phyloP scores from a whole-genome alignment of 2,113 vertebrate genomes.

The Crotalus helleri region DNA sequence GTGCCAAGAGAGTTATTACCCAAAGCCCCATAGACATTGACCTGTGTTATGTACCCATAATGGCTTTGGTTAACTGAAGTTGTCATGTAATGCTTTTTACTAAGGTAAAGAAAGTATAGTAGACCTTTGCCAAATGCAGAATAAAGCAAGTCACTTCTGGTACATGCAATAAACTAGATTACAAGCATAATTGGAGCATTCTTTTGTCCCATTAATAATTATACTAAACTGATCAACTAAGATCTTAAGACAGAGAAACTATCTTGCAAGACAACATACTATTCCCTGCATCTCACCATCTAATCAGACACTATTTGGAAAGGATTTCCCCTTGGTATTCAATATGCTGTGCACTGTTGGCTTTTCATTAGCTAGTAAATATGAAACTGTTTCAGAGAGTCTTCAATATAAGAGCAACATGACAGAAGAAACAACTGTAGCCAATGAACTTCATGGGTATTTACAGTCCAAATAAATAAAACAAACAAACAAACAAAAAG shows the following conservation, averaged over 20 bases:
- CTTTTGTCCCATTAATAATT: background rate
- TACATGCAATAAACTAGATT: background rate
- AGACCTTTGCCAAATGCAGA: background rate
- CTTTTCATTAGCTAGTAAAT: background rate
- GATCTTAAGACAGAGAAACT: background rate
- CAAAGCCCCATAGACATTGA: background rate
- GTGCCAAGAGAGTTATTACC: background rate
- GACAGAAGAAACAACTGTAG: background rate
- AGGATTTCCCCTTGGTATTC: background rate
- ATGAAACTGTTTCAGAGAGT: background rate
- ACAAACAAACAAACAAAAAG: background rate
- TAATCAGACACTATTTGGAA: background rate
- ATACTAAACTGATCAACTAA: background rate
- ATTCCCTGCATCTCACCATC: background rate
- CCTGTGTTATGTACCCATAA: background rate
- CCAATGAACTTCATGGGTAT: background rate
- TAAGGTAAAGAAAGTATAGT: background rate
- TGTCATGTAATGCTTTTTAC: background rate
- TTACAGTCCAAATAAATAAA: background rate
- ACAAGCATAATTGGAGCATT: background rate
- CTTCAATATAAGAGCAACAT: background rate
- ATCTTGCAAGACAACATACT: background rate
- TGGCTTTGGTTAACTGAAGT: background rate
- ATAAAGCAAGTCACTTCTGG: background rate
- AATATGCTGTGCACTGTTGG: background rate